Conservation (phyloP, 2,888 invertebrate species). For the Alsophila aescularia region DNA sequence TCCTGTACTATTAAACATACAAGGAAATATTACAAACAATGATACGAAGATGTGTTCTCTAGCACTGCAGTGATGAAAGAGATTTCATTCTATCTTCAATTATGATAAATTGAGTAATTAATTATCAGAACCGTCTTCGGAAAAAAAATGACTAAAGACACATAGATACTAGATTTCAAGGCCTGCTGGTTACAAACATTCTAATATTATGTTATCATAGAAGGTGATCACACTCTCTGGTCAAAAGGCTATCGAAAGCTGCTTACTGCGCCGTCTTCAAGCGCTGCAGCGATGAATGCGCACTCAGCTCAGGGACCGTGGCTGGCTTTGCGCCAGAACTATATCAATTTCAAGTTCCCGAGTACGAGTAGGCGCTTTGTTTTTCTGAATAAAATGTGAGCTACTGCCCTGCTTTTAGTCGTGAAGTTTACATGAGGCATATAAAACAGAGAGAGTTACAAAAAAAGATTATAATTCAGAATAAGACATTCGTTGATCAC, state of each 20-base stretch:
- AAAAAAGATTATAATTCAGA: no score
- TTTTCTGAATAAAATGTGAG: conserved; percentile 32
- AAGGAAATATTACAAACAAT: no score
- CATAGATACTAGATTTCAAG: no score
- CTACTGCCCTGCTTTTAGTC: conserved; percentile 11
- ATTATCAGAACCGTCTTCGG: no score
- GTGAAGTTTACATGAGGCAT: not conserved
- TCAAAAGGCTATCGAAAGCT: conserved; percentile 36
- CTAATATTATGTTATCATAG: conserved; percentile 2
- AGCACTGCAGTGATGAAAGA: no score
- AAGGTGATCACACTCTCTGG: conserved; percentile 16
- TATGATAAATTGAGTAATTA: no score
- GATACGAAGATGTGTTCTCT: no score
- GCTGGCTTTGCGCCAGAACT: conserved; percentile 35
- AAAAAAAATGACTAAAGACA: no score
- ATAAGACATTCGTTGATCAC: no score
- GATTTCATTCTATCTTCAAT: no score
- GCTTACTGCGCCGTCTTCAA: conserved; percentile 29
- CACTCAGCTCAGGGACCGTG: conserved; percentile 30
- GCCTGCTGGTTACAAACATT: not conserved
- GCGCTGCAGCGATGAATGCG: conserved; percentile 27
- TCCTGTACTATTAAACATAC: no score
- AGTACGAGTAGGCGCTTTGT: conserved; percentile 30
- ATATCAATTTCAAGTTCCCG: conserved; percentile 36
- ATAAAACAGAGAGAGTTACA: not conserved